These are phyloP conservation scores for Belgica antarctica DNA, from an alignment of 2,888 invertebrate species.

Conservation along the genomic window DNA sequence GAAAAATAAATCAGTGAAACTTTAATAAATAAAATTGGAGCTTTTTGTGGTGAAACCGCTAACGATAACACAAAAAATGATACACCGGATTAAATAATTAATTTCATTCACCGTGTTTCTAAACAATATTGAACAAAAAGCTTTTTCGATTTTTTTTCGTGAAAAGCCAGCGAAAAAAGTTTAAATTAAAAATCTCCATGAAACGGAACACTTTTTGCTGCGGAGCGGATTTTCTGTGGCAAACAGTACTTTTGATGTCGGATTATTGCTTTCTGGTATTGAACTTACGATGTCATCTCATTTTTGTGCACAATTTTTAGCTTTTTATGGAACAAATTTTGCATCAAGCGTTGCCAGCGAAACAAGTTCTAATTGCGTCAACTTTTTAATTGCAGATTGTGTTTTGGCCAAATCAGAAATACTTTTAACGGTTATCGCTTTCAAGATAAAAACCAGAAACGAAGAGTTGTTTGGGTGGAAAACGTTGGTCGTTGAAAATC, in stretches of 20 bases:
- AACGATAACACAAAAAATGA: constrained; percentile 11
- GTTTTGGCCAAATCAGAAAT: not conserved
- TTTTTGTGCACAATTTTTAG: not conserved
- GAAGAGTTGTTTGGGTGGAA: no score
- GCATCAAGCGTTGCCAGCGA: not conserved
- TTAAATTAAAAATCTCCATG: constrained; percentile 30
- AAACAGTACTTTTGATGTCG: constrained; percentile 35
- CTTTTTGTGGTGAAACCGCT: constrained; percentile 16
- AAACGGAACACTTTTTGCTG: constrained; percentile 10
- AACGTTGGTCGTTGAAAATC: no score
- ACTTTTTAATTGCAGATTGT: not conserved
- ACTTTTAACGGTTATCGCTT: constrained; percentile 14
- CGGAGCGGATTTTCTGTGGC: not conserved
- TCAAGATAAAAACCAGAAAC: constrained; percentile 24
- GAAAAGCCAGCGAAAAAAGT: constrained; percentile 16
- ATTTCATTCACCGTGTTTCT: constrained; percentile 20
- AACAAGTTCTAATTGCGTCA: not conserved
- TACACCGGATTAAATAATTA: constrained; percentile 38
- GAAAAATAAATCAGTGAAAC: constrained; percentile 17
- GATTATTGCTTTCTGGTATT: constrained; percentile 33
- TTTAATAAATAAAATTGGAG: constrained; percentile 41
- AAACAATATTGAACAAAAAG: not conserved
- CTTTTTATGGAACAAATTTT: constrained; percentile 10
- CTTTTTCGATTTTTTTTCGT: constrained; percentile 1
- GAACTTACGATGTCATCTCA: constrained; percentile 38